Evolutionary conservation across 92 coral and sea anemone genomes (phyloP), one percentile per base, ranked within the genome.

Genomic region (Metridium senile): DNA sequence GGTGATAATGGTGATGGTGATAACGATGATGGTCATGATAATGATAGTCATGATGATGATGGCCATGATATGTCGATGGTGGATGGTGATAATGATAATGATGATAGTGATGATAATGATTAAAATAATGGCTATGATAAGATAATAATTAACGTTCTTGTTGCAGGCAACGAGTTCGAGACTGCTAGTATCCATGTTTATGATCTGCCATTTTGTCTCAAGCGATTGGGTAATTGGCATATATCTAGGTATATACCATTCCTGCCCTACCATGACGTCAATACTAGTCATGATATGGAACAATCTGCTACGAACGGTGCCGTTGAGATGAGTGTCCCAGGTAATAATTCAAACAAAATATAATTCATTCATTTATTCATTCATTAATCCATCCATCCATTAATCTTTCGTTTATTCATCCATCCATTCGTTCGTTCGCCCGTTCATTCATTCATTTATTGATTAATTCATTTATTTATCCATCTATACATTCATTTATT

Each of bases 131-230:
- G 49, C 49, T 4, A 39, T 39, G 49, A 39, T 39, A 39, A 39
- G 49, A 13, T 39, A 39, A 39, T 39, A 13, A 39, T n/a, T n/a
- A n/a, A n/a, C n/a, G n/a, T n/a, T n/a, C n/a, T n/a, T n/a, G n/a
- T n/a, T n/a, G n/a, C 49, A 17, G 74, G n/a, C 2, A 85, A 86
- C n/a, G 76, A 84, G 10, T 68, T 29, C 29, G 52, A 68, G 72
- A 73, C 74, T n/a, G 97, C 97, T 47, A 78, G 93, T 27, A 82
- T 88, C 43, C 79, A 83, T 34, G 89, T 91, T 17, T 91, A 91
- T 75, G 88, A 91, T 68, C 88, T 88, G 66, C 97, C 97, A 6
- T 91, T 77, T 58, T 85, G 93, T 43, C 73, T 91, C 47, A 88
- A 91, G 47, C 63, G 76, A 13, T 82, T 88, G 22, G 84, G 97